Evolutionary conservation across 2,888 invertebrate species (phyloP).

Genomic region (Papilio protenor): DNA sequence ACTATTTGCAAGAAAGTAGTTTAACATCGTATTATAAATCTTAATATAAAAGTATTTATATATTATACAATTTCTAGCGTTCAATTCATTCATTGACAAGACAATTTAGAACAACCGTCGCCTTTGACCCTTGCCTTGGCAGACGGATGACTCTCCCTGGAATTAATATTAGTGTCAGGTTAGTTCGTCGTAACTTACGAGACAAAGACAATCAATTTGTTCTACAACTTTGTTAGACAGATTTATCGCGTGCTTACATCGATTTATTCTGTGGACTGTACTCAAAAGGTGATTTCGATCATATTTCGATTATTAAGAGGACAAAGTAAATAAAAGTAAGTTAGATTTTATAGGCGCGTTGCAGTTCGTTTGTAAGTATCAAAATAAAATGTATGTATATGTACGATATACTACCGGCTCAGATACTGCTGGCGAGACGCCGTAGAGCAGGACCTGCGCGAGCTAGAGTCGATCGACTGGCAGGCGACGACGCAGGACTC

Average conservation of each 20-base stretch:
- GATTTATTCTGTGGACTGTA: neutral
- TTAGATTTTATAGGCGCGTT: too few species aligned
- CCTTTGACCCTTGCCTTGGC: conserved; percentile 9
- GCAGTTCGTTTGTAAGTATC: too few species aligned
- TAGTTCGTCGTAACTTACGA: conserved; percentile 16
- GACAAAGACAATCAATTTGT: conserved; percentile 13
- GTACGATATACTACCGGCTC: too few species aligned
- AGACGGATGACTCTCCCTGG: conserved; percentile 16
- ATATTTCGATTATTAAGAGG: neutral
- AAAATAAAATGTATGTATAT: too few species aligned
- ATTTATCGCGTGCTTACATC: conserved; percentile 12
- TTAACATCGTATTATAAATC: neutral
- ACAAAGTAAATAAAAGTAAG: neutral
- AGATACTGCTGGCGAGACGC: too few species aligned
- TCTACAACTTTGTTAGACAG: conserved; percentile 19
- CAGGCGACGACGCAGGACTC: too few species aligned
- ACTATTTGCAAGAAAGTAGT: neutral
- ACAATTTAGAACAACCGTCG: conserved; percentile 5
- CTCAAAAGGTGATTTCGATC: neutral
- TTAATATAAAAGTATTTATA: neutral
- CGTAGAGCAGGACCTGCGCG: too few species aligned
- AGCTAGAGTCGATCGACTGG: too few species aligned
- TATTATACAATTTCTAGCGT: neutral
- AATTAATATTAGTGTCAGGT: conserved; percentile 23
- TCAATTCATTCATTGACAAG: conserved; percentile 1